These are phyloP conservation scores for Magallana gigas DNA, from an alignment of 1,140 invertebrate genomes.

Conservation along the genomic window DNA sequence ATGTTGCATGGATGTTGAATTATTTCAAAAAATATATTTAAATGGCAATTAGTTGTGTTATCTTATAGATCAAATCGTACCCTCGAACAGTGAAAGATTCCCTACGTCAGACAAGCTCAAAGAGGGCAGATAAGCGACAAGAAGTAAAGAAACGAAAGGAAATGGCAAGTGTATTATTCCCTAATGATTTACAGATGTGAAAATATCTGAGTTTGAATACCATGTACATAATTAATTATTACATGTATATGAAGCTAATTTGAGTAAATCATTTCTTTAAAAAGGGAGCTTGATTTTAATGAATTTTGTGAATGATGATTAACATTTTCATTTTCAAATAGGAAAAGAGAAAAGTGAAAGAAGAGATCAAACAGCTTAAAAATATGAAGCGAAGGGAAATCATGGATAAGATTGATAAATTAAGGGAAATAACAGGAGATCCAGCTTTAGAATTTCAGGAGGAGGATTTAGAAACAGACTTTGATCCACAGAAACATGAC, in stretches of 20 bases:
- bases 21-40: no score
- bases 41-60: no score
- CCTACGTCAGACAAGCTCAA: constrained; percentile 89
- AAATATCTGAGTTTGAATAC: no score
- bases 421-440: constrained; percentile 94
- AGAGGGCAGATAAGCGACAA: constrained; percentile 87
- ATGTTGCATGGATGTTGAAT: no score
- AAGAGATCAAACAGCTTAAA: constrained; percentile 92
- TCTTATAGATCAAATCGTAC: constrained; percentile 81
- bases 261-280: no score
- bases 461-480: constrained; percentile 90
- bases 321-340: constrained; percentile 65
- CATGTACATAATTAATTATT: no score
- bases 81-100: constrained; percentile 92
- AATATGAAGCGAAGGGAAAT: constrained; percentile 94
- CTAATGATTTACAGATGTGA: background rate
- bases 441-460: constrained; percentile 81
- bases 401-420: constrained; percentile 90
- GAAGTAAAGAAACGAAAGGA: constrained; percentile 88
- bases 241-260: no score
- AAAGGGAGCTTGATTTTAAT: no score
- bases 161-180: constrained; percentile 61
- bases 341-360: constrained; percentile 90
- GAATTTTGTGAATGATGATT: no score
- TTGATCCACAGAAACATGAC: constrained; percentile 94